These are phyloP conservation scores for Amyelois transitella DNA, from an alignment of 1,140 invertebrate species.

Conservation along the genomic window DNA sequence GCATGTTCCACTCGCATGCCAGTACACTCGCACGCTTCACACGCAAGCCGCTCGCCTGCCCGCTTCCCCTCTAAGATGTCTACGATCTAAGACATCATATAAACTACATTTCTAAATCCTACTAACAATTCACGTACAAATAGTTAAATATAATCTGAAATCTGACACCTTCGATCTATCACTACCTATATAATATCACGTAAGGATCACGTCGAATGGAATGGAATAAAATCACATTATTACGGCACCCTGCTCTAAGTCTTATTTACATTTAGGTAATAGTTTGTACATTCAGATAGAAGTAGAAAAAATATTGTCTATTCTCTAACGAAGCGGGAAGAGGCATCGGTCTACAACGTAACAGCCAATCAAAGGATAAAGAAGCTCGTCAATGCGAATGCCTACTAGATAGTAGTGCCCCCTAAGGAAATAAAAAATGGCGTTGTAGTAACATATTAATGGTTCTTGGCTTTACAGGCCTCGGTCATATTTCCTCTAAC, in stretches of 20 bases:
- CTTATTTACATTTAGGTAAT: slow-evolving; percentile 15
- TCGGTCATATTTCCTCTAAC: too few species aligned
- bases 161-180: neutral
- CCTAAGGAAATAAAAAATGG: neutral
- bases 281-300: slow-evolving; percentile 11
- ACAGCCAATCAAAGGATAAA: neutral
- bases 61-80: slow-evolving; percentile 6
- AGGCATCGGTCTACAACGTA: neutral
- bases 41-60: neutral
- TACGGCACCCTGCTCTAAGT: slow-evolving; percentile 32
- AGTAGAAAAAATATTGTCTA: slow-evolving; percentile 3
- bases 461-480: neutral
- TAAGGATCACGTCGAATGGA: slow-evolving; percentile 42
- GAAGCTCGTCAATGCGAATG: neutral
- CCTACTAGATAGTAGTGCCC: neutral
- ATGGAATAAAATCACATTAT: slow-evolving; percentile 44
- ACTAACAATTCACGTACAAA: slow-evolving; percentile 1
- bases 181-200: slow-evolving; percentile 27
- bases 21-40: neutral
- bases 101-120: neutral
- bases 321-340: neutral
- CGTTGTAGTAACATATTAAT: neutral
- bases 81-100: neutral
- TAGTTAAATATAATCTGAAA: slow-evolving; percentile 5
- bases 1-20: neutral